Percentiles rank a stretch among this genome's conserved stretches.
phyloP scores from a whole-genome alignment of 1,140 invertebrate species.

The Tachypleus tridentatus region DNA sequence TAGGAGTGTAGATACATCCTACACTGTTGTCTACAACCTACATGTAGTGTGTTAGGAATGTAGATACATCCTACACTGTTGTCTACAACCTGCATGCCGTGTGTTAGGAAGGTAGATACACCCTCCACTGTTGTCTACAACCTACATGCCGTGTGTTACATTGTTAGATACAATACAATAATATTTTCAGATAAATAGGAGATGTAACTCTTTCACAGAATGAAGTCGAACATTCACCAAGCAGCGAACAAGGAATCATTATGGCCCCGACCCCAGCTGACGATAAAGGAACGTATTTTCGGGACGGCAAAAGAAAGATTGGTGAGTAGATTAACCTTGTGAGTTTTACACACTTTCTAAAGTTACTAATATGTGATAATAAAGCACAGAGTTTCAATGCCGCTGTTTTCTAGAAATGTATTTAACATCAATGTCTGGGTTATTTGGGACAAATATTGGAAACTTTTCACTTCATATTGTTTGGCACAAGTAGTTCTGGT shows the following conservation, averaged over 20 bases:
- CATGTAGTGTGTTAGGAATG: too few relatives aligned
- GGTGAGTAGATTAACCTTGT: constrained; percentile 22
- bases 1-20: too few relatives aligned
- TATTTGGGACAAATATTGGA: background rate
- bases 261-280: constrained; percentile 14
- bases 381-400: background rate
- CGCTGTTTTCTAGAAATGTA: background rate
- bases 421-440: background rate
- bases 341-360: background rate
- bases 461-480: background rate
- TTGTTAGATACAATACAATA: too few relatives aligned
- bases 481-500: background rate
- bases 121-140: too few relatives aligned
- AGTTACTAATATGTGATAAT: background rate
- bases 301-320: constrained; percentile 38
- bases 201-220: constrained; percentile 4
- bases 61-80: too few relatives aligned
- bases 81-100: too few relatives aligned
- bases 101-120: too few relatives aligned
- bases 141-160: too few relatives aligned
- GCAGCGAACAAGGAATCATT: constrained; percentile 13
- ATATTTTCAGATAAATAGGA: too few relatives aligned
- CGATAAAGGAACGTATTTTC: constrained; percentile 34
- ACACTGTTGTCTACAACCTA: too few relatives aligned
- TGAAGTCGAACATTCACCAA: constrained; percentile 12